These are phyloP conservation scores for Scartelaos histophorus DNA, from an alignment of 2,113 vertebrate genomes.

Conservation along the genomic window DNA sequence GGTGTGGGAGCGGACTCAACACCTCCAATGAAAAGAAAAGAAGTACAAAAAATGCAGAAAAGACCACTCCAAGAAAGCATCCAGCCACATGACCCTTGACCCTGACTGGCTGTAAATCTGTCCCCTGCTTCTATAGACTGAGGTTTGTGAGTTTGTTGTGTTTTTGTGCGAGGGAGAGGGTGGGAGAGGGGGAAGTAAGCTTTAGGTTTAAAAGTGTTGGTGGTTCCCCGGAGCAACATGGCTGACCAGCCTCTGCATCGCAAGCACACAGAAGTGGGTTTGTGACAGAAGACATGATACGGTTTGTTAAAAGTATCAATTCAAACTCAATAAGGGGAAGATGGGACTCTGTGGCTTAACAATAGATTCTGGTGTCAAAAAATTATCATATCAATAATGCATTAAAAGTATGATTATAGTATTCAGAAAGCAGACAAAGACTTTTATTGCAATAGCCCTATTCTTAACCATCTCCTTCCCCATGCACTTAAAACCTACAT, in stretches of 20 bases:
- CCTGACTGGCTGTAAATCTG: conserved; percentile 78
- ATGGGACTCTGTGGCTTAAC: too few species aligned
- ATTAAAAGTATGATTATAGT: too few species aligned
- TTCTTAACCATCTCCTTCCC: too few species aligned
- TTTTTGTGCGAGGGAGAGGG: conserved; percentile 42
- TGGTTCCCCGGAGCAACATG: conserved; percentile 30
- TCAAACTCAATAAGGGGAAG: too few species aligned
- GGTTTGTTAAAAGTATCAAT: neutral
- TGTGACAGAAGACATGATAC: neutral
- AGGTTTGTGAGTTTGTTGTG: conserved; percentile 53
- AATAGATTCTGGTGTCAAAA: too few species aligned
- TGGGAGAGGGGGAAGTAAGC: conserved; percentile 29
- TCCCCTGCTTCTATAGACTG: conserved; percentile 59
- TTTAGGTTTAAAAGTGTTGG: conserved; percentile 26
- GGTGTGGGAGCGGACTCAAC: conserved; percentile 69
- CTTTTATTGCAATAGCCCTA: too few species aligned
- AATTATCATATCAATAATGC: too few species aligned
- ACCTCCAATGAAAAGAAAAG: conserved; percentile 73
- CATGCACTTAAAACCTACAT: too few species aligned
- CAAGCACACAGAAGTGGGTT: conserved; percentile 15
- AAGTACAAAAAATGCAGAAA: conserved; percentile 64
- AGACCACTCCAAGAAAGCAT: conserved; percentile 76
- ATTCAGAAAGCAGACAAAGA: too few species aligned
- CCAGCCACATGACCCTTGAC: conserved; percentile 71
- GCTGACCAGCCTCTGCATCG: conserved; percentile 33